phyloP scores from a whole-genome alignment of 1,140 invertebrate species.

The Ctenoplectra terminalis region DNA sequence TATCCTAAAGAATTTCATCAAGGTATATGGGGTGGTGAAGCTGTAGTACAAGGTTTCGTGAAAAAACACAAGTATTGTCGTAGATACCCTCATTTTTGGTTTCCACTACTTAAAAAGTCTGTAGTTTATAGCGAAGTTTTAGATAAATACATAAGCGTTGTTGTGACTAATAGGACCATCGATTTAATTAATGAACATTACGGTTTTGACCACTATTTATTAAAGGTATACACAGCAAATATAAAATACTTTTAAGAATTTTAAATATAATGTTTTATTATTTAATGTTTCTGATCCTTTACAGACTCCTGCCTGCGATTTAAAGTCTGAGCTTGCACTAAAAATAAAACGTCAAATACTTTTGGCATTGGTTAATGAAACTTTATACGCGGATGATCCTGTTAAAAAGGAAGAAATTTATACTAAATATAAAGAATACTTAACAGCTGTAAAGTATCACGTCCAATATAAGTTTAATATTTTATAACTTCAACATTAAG shows the following conservation, averaged over 20 bases:
- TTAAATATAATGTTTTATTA: conserved; percentile 13
- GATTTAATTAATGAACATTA: conserved; percentile 93
- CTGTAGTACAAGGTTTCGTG: conserved; percentile 94
- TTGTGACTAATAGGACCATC: conserved; percentile 92
- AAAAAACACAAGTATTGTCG: conserved; percentile 85
- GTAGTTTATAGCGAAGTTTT: conserved; percentile 97
- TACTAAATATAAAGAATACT: conserved; percentile 92
- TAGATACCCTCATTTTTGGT: conserved; percentile 92
- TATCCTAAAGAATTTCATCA: conserved; percentile 91
- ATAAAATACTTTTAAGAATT: conserved; percentile 21
- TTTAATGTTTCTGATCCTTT: conserved; percentile 39
- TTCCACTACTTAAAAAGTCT: conserved; percentile 89
- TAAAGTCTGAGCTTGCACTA: conserved; percentile 91
- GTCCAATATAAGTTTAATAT: conserved; percentile 11
- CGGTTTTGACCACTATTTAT: conserved; percentile 97
- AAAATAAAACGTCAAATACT: conserved; percentile 93
- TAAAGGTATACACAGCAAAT: conserved; percentile 86
- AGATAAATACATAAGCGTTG: conserved; percentile 91
- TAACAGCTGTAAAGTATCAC: conserved; percentile 87
- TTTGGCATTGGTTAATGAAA: conserved; percentile 88
- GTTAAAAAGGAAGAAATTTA: conserved; percentile 89
- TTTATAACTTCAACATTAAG: background rate
- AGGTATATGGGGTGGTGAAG: conserved; percentile 98
- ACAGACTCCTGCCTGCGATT: conserved; percentile 93
- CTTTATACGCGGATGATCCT: conserved; percentile 88